Conservation (phyloP, 2,888 invertebrate genomes). For the Operophtera brumata region DNA sequence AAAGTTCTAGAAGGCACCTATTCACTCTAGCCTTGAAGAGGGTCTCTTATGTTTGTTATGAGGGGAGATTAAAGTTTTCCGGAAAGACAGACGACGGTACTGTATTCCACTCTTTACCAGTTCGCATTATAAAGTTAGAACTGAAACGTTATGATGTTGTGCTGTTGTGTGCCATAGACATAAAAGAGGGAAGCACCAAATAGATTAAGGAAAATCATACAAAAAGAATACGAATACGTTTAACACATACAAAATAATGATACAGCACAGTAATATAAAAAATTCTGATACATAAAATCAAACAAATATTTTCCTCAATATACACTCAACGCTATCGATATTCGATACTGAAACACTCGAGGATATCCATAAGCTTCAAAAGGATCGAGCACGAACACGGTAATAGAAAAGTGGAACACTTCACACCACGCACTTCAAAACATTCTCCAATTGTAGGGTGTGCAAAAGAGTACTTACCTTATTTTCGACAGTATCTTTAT, state of each 20-base stretch:
- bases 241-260: not conserved
- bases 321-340: slow-evolving; percentile 8
- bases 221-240: not conserved
- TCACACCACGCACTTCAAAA: not conserved
- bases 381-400: slow-evolving; percentile 1
- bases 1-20: no score
- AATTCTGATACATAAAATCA: not conserved
- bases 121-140: no score
- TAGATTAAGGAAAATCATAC: not conserved
- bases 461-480: no score
- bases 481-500: no score
- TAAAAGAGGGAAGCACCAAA: no score
- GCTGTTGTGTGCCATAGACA: no score
- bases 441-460: not conserved
- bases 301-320: slow-evolving; percentile 10
- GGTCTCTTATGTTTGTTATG: no score
- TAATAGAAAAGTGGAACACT: not conserved
- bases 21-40: no score
- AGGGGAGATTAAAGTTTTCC: no score
- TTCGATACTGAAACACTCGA: not conserved
- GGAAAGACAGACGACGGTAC: no score
- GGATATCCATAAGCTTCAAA: not conserved
- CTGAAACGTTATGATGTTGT: no score
- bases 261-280: not conserved
- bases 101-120: no score